Base-by-base conservation (phyloP, 1,140 invertebrate species). In the Notospermus geniculatus region DNA sequence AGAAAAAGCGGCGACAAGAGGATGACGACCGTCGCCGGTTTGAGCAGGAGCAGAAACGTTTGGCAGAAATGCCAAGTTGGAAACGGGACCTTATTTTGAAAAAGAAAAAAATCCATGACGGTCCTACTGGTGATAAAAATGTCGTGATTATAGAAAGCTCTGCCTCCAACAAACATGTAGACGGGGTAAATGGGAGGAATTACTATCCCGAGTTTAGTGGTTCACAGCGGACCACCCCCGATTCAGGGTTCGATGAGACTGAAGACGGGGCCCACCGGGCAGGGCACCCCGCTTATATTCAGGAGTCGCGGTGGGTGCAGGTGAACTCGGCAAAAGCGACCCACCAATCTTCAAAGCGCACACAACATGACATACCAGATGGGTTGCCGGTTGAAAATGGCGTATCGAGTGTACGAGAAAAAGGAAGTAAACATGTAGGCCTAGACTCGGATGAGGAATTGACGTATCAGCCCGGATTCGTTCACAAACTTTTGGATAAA, bases 381-480 rank as follows among this genome's bases (percentile, higher is more conserved):
- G 32, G 32, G 15, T 15, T 36, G 15, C 32, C 32, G 4, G 32
- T 36, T 15, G 32, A 36, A 36, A 36, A 36, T 36, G 32, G 32
- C 32, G 32, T 36, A 15, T 4, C 32, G n/a, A 50, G 4, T 4
- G 4, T n/a, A 27, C 4, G 39, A 28, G 39, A 2, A 58, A 59
- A 53, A 67, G 54, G 32, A 59, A 62, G 25, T n/a, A n/a, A 29
- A 4, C 43, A 45, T 1, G 23, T 19, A 7, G 25, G 27, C 63
- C 54, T 63, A 64, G 57, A 71, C 74, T 55, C 65, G n/a, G 62
- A 68, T 25, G 64, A 70, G 23, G 76, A 76, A 54, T 77, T 78
- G 58, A 67, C 67, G 17, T 74, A 75, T 25, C 71, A 72, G 23
- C 73, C 72, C 19, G 78, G 78, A 17, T 77, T 78, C 71, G 78